Conservation (phyloP, 2,888 invertebrate genomes). For the Eulithis testata region DNA sequence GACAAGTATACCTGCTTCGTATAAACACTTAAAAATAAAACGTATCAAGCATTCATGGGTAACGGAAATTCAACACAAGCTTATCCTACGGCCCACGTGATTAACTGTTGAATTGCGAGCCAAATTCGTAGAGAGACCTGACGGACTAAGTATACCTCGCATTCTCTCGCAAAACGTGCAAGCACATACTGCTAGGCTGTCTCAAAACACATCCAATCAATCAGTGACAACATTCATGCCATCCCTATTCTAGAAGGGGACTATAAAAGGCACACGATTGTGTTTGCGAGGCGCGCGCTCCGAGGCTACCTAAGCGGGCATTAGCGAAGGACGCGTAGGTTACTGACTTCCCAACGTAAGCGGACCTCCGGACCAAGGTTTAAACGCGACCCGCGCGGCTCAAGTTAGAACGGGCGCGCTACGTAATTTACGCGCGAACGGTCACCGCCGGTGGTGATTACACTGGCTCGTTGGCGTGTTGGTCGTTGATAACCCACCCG, state of each 20-base stretch:
- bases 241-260: conserved; percentile 61
- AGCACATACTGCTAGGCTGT: conserved; percentile 24
- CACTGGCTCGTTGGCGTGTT: conserved; percentile 72
- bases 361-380: conserved; percentile 48
- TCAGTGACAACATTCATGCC: conserved; percentile 62
- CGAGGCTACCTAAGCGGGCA: conserved; percentile 76
- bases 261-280: conserved; percentile 73
- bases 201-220: conserved; percentile 60
- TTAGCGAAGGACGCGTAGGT: conserved; percentile 77
- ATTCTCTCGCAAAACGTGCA: conserved; percentile 14
- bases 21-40: too few species aligned
- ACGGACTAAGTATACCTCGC: conserved; percentile 7
- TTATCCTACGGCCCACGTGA: conserved; percentile 12
- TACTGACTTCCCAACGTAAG: conserved; percentile 56
- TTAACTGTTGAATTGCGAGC: conserved; percentile 20
- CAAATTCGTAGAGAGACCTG: conserved; percentile 12
- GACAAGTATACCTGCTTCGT: too few species aligned
- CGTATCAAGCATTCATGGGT: too few species aligned
- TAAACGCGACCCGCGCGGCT: conserved; percentile 45
- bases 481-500: conserved; percentile 70
- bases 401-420: conserved; percentile 54
- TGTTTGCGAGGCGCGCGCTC: conserved; percentile 69
- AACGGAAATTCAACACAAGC: conserved; percentile 12
- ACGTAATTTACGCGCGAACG: conserved; percentile 82
- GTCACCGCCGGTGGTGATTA: conserved; percentile 79